Conservation (phyloP, 2,113 vertebrate genomes). For the Bos taurus region ARS-UCD2.0 NC_037332.1:76968501-76969000, state of each 20-base stretch:
- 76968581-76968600: background rate
- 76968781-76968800: background rate
- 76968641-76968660: background rate
- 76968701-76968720: background rate
- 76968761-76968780: background rate
- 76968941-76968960: too few relatives aligned
- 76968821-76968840: background rate
- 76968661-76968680: background rate
- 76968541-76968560: background rate
- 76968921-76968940: too few relatives aligned
- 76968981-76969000: too few relatives aligned
- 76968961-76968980: too few relatives aligned
- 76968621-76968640: background rate
- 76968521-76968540: background rate
- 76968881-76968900: too few relatives aligned
- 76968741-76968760: background rate
- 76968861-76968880: too few relatives aligned
- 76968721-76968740: background rate
- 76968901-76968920: too few relatives aligned
- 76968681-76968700: background rate
- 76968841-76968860: background rate
- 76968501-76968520: background rate
- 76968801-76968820: background rate
- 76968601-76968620: background rate
- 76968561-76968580: background rate